Conservation (phyloP, 2,797 vertebrate species). For the Gephyroberyx darwinii region DNA sequence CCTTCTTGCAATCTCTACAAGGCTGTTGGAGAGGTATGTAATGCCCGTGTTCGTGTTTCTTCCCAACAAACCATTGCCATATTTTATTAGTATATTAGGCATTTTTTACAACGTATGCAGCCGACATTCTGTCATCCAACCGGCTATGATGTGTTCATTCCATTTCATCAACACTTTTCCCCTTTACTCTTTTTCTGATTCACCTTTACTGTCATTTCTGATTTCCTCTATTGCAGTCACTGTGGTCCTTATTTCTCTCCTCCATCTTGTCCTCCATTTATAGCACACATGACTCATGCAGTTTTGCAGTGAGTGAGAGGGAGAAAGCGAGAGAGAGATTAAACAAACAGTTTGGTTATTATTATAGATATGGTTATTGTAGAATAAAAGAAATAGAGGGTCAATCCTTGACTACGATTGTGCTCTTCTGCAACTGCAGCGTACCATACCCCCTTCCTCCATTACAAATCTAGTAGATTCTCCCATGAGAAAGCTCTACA, state of each 20-base stretch:
- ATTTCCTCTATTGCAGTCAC: constrained; percentile 37
- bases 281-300: constrained; percentile 76
- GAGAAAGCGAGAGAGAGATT: constrained; percentile 19
- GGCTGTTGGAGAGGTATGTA: constrained; percentile 69
- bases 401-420: constrained; percentile 8
- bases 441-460: constrained; percentile 13
- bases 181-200: constrained; percentile 32
- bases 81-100: constrained; percentile 23
- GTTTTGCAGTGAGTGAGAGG: constrained; percentile 54
- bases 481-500: constrained; percentile 43
- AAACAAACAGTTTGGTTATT: constrained; percentile 18
- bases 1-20: constrained; percentile 35
- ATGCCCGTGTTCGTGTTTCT: constrained; percentile 44
- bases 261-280: constrained; percentile 76
- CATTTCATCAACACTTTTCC: constrained; percentile 26
- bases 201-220: constrained; percentile 20
- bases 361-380: constrained; percentile 23
- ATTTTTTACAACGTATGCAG: constrained; percentile 36
- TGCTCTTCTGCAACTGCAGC: constrained; percentile 39
- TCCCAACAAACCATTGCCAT: constrained; percentile 24
- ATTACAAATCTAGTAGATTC: constrained; percentile 44
- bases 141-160: constrained; percentile 28
- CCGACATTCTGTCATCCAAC: constrained; percentile 30
- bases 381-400: constrained; percentile 31
- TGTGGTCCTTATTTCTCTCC: constrained; percentile 51